Evolutionary conservation across 1,140 invertebrate genomes (phyloP).

Genomic region (Temnothorax nylanderi): DNA sequence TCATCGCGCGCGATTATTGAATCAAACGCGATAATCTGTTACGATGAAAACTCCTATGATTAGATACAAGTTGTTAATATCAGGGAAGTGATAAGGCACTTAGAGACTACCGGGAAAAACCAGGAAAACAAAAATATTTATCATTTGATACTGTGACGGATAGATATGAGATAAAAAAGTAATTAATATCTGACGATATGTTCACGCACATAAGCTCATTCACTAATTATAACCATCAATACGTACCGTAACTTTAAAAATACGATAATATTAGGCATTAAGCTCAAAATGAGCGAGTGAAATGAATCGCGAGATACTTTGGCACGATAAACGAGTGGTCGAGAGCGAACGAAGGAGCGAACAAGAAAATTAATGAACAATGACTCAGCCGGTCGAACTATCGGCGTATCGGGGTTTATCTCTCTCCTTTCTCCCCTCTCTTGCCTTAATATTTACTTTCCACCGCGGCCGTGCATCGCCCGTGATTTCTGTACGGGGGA

Average conservation of each 20-base stretch:
- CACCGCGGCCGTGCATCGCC: background rate
- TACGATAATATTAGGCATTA: background rate
- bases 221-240: background rate
- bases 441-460: conserved; percentile 70
- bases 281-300: conserved; percentile 8
- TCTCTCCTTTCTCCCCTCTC: conserved; percentile 17
- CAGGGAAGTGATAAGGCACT: background rate
- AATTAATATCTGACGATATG: background rate
- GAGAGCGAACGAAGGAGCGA: conserved; percentile 25
- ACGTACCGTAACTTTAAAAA: background rate
- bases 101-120: background rate
- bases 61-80: background rate
- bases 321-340: conserved; percentile 27
- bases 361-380: conserved; percentile 52
- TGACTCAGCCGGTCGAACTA: conserved; percentile 53
- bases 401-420: conserved; percentile 47
- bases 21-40: background rate
- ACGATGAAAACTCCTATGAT: background rate
- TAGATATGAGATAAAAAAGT: background rate
- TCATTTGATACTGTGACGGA: background rate
- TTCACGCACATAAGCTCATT: background rate
- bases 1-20: conserved; percentile 16
- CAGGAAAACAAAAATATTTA: background rate
- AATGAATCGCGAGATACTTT: conserved; percentile 24
- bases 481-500: conserved; percentile 57